Conservation (phyloP, 2,797 vertebrate genomes). For the Brachymystax lenok region DNA sequence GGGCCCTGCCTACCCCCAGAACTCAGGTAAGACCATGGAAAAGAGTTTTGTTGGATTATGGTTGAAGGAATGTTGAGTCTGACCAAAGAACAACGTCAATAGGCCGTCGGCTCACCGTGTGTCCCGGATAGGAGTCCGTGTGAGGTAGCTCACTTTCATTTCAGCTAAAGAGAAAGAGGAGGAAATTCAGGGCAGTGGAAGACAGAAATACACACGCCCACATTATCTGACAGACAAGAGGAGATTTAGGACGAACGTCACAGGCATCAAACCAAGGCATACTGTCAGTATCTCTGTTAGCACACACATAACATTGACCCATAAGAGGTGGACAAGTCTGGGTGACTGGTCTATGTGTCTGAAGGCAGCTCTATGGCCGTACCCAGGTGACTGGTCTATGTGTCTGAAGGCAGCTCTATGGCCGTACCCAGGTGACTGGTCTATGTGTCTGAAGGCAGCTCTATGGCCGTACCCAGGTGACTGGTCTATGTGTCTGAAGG, state of each 20-base stretch:
- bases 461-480: neutral
- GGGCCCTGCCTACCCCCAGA: conserved; percentile 92
- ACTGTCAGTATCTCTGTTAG: neutral
- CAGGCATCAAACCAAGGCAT: neutral
- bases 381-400: neutral
- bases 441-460: neutral
- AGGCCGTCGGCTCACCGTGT: neutral
- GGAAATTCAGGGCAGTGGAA: neutral
- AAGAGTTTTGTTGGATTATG: neutral
- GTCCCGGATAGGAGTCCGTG: neutral
- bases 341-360: neutral
- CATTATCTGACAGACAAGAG: neutral
- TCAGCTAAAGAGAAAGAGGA: neutral
- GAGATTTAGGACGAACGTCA: neutral
- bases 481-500: neutral
- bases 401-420: neutral
- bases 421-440: neutral
- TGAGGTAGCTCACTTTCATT: neutral
- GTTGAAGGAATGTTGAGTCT: neutral
- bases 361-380: neutral
- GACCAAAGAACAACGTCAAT: neutral
- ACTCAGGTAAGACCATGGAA: conserved; percentile 78
- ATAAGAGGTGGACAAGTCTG: neutral
- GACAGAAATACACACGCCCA: neutral
- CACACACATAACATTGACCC: neutral